Percentiles rank a stretch among this genome's conserved stretches.
Evolutionary conservation across 2,113 vertebrate species (phyloP).

Genomic region (Narcine bancroftii): DNA sequence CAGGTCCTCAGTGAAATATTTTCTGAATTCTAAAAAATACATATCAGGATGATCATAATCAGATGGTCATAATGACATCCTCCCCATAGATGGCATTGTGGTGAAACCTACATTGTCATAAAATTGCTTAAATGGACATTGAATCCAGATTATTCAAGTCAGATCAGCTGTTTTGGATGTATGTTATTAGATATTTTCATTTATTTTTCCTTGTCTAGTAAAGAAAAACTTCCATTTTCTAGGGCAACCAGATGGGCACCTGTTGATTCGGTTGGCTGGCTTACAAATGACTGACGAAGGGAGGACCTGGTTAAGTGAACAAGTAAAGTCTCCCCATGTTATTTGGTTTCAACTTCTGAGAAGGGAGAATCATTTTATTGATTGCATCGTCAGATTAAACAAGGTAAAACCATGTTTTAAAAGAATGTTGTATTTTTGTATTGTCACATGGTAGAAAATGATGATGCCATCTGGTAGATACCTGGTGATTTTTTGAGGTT

Average conservation of each 20-base stretch:
- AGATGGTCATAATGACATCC: neutral
- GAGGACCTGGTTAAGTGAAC: constrained; percentile 61
- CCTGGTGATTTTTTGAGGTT: neutral
- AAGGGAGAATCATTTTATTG: constrained; percentile 60
- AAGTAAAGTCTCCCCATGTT: constrained; percentile 58
- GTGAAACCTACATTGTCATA: neutral
- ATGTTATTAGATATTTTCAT: neutral
- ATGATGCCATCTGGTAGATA: neutral
- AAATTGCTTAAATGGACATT: neutral
- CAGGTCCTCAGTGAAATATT: neutral
- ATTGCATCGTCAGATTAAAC: constrained; percentile 72
- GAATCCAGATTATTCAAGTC: neutral
- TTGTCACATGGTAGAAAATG: neutral
- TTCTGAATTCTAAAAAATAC: neutral
- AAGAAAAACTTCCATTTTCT: constrained; percentile 24
- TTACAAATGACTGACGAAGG: constrained; percentile 70
- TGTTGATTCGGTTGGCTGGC: constrained; percentile 74
- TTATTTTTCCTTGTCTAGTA: neutral
- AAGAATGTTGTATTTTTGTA: neutral
- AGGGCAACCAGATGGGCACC: constrained; percentile 56
- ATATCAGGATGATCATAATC: neutral
- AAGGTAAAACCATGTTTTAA: constrained; percentile 55
- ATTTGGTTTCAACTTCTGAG: constrained; percentile 83
- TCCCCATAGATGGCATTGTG: too few species aligned
- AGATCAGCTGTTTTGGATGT: neutral